Evolutionary conservation across 2,113 vertebrate species (phyloP).

Genomic region (Archocentrus centrarchus): DNA sequence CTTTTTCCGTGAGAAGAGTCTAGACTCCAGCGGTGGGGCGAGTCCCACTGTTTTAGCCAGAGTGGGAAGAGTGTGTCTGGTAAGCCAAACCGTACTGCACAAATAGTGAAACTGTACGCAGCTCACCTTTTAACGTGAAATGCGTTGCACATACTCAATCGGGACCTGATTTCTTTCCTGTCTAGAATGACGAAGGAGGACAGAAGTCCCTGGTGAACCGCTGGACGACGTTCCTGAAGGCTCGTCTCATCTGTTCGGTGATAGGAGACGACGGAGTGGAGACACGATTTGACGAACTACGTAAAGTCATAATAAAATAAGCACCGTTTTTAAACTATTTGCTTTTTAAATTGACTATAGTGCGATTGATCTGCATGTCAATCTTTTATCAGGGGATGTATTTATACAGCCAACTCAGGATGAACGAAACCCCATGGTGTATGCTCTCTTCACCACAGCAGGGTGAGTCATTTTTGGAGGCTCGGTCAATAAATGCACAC

Average conservation of each 20-base stretch:
- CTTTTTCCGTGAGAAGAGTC: slow-evolving; percentile 87
- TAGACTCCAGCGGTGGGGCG: slow-evolving; percentile 81
- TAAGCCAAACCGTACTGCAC: slow-evolving; percentile 54
- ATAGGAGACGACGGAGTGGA: slow-evolving; percentile 86
- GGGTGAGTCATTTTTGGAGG: slow-evolving; percentile 74
- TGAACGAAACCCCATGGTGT: slow-evolving; percentile 84
- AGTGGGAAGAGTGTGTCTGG: slow-evolving; percentile 87
- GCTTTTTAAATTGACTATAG: slow-evolving; percentile 18
- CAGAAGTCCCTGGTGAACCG: slow-evolving; percentile 88
- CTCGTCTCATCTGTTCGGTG: slow-evolving; percentile 87
- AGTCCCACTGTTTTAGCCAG: slow-evolving; percentile 83
- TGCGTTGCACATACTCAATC: background rate
- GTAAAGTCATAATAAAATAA: slow-evolving; percentile 71
- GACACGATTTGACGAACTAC: slow-evolving; percentile 87
- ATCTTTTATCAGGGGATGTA: slow-evolving; percentile 81
- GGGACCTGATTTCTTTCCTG: slow-evolving; percentile 30
- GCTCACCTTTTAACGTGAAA: slow-evolving; percentile 16
- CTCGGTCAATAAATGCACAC: background rate
- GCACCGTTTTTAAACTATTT: background rate
- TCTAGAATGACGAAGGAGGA: slow-evolving; percentile 87
- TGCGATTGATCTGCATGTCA: slow-evolving; percentile 29
- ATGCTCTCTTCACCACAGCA: slow-evolving; percentile 85
- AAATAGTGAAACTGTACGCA: background rate
- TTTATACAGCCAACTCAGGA: slow-evolving; percentile 87
- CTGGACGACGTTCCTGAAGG: slow-evolving; percentile 89